Base-by-base conservation (phyloP, 1,140 invertebrate genomes). In the Panagrolaimus sp. region DNA sequence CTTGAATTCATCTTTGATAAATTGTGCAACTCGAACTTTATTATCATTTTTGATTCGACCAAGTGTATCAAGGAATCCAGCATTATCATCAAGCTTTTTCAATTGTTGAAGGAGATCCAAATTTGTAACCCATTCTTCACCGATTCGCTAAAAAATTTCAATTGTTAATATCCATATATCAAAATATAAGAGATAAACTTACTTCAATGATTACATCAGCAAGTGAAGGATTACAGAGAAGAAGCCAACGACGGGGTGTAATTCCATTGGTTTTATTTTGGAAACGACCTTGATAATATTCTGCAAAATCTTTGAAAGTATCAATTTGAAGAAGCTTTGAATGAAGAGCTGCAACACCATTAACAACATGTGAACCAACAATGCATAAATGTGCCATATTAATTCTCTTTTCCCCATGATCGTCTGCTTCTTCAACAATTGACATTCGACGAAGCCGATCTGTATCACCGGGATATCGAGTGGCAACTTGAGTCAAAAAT, bases 261-360 rank as follows among this genome's bases (percentile, higher is more conserved):
- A 98, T 98, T 68, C 95, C 95, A 83, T 98, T 98, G 0, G 95
- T 98, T 86, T 99, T 96, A 85, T 99, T 99, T 85, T 98, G 94
- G 88, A 98, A 98, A 83, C 93, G 95, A 68, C 96, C 89, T 0
- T 96, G 96, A 71, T 85, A 89, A 87, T 98, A 88, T 84, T 97
- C 92, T 79, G 90, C 93, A 84, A 99, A 99, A 83, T 98, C 92
- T 84, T 90, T 91, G 83, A 97, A 90, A 16, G 91, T 87, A 74
- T 89, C 88, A 3, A 85, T 86, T 84, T 96, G 96, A 61, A 99
- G 88, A 79, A 99, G 96, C 75, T 98, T 91, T 0, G 96, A 98
- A 85, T 99, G 96, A 66, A 99, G 90, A 63, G 89, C 88, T 1
- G 96, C 96, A 1, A 99, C 96, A 45, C 96, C 96, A 84, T 99